Evolutionary conservation across 2,113 vertebrate genomes (phyloP).

Genomic region (Neolamprologus longior): DNA sequence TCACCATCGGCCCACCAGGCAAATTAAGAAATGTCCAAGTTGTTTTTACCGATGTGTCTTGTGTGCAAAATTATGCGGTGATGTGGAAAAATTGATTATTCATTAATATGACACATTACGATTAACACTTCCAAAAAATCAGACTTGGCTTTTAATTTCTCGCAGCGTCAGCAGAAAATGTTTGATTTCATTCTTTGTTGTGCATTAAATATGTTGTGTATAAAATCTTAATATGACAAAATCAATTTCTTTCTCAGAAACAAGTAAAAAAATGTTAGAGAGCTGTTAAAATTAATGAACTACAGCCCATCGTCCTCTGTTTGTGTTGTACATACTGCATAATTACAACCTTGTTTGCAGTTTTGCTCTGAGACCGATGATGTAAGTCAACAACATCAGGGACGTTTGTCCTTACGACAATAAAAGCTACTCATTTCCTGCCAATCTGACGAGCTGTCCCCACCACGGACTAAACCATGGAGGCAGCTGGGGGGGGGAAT

Average conservation of each 20-base stretch:
- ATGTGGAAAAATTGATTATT: not conserved
- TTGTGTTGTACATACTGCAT: not conserved
- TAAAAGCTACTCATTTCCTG: not conserved
- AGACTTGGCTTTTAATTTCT: not conserved
- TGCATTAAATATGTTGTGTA: not conserved
- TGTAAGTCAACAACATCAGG: not conserved
- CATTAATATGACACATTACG: not conserved
- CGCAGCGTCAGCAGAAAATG: fast-evolving
- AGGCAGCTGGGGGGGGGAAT: not conserved
- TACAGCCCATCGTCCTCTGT: not conserved
- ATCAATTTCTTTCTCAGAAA: not conserved
- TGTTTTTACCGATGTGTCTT: not conserved
- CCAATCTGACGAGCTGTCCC: conserved; percentile 11
- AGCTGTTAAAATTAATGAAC: not conserved
- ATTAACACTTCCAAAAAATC: not conserved
- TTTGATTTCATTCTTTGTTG: not conserved
- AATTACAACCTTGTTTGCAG: not conserved
- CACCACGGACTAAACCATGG: not conserved
- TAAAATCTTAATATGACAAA: not conserved
- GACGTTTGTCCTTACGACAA: not conserved
- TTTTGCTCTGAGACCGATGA: not conserved
- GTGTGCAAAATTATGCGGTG: not conserved
- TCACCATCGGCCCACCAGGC: not conserved
- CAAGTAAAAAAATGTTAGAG: not conserved
- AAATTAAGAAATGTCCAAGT: not conserved